A percentile compares a stretch with the other conserved stretches of the same genome.
phyloP scores from a whole-genome alignment of 2,113 vertebrate genomes.

The Phocoena phocoena region DNA sequence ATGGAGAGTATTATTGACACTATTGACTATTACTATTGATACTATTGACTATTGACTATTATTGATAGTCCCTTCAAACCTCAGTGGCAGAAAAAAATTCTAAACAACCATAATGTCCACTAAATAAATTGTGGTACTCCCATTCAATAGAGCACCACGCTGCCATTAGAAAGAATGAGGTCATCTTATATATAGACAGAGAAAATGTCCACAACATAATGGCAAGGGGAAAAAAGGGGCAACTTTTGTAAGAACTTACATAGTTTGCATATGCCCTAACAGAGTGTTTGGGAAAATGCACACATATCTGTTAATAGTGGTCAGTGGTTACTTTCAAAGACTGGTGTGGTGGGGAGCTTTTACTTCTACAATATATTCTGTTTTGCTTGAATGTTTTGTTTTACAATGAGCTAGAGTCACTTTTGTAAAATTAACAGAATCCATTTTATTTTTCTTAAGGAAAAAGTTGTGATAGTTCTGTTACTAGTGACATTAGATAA shows the following conservation, averaged over 20 bases:
- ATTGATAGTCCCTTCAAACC: constrained; percentile 12
- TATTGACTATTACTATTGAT: too few relatives aligned
- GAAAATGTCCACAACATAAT: neutral
- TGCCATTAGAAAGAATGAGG: constrained; percentile 14
- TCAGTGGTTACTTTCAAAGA: neutral
- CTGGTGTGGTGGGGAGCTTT: neutral
- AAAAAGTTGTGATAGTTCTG: constrained; percentile 23
- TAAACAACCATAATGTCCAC: neutral
- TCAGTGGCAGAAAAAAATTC: constrained; percentile 39
- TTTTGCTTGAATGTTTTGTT: neutral
- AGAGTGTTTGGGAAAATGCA: neutral
- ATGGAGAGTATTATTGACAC: constrained; percentile 10
- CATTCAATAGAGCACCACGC: neutral
- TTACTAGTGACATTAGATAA: neutral
- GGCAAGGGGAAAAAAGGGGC: neutral
- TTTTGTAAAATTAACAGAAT: constrained; percentile 52
- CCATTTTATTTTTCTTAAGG: neutral
- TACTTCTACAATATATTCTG: neutral
- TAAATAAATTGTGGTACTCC: constrained; percentile 26
- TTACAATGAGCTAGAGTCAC: neutral
- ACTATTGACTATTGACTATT: neutral
- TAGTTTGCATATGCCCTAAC: neutral
- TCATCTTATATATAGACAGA: neutral
- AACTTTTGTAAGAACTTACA: neutral
- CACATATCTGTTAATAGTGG: neutral